Evolutionary conservation across 35 echinoderm and acorn worm genomes (phyloP), one percentile per base, ranked within the genome.

Genomic region (Ophiothrix spiculata): DNA sequence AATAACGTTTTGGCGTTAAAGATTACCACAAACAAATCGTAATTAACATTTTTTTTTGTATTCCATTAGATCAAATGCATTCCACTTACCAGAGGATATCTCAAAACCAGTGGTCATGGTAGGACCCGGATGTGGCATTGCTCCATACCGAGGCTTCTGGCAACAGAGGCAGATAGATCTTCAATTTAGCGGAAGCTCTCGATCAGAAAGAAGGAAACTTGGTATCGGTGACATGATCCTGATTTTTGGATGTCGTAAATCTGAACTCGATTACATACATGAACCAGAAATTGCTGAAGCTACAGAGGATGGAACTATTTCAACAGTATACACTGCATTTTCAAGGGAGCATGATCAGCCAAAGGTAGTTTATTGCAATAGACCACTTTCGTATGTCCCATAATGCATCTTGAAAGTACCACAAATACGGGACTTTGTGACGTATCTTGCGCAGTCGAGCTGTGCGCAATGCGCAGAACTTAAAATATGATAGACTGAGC

Each of bases 231-330:
- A 93, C 56, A 98, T 98, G 21, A 81, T 81, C 6, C 81, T 98
- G 54, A 81, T 98, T 23, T 98, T 98, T 76, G 95, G 95, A 4
- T 98, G 95, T 76, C 85, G 95, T 31, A 78, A 93, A 60, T 92
- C 95, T 32, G 85, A 80, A 14, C 31, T 91, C 31, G 95, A 98
- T 75, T 81, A 98, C 78, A 90, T 98, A 15, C 94, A 98, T 38
- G 56, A 73, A 33, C 79, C 86, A 0, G 95, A 98, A 69, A 94
- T 84, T 49, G 40, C 37, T 4, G 54, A 89, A 25, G 91, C 78
- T 32, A 64, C n/a, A 0, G 77, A 85, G 36, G 80, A 94, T 1
- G 86, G 89, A 2, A 91, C 92, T 13, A 81, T 98, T 25, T 88
- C 37, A 3, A 39, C 88, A 29, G 89, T 94, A 0, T 35, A 91